These are phyloP conservation scores for Caenorhabditis auriculariae DNA, from an alignment of 2,888 invertebrate species.

Conservation along the genomic window DNA sequence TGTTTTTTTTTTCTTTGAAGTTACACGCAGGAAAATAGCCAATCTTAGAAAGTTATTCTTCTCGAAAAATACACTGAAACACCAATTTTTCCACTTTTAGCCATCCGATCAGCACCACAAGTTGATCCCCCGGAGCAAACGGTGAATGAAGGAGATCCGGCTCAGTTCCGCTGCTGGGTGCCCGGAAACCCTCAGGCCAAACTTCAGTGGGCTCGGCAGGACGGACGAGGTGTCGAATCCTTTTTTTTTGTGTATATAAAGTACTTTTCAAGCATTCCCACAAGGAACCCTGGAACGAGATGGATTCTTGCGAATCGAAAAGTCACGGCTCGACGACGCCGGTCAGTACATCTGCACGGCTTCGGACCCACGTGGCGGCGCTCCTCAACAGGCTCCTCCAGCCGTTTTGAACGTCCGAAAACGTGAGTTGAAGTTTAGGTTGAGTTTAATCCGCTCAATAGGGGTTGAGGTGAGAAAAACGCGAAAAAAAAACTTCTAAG, in stretches of 20 bases:
- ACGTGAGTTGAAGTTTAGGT: conserved; percentile 13
- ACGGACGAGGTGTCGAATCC: conserved; percentile 22
- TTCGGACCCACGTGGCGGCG: conserved; percentile 65
- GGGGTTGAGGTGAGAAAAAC: too few species aligned
- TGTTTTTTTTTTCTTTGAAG: too few species aligned
- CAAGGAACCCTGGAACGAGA: conserved; percentile 68
- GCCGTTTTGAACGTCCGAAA: conserved; percentile 64
- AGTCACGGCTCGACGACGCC: conserved; percentile 74
- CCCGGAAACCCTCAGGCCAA: conserved; percentile 71
- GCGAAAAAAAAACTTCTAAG: too few species aligned
- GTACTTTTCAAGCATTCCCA: conserved; percentile 64
- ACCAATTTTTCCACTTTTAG: not conserved
- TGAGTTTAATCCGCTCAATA: too few species aligned
- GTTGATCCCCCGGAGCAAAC: conserved; percentile 71
- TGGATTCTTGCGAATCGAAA: conserved; percentile 78
- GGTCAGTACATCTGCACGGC: conserved; percentile 84
- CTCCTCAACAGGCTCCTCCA: conserved; percentile 66
- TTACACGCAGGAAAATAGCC: too few species aligned
- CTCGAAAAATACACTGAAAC: too few species aligned
- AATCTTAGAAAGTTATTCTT: too few species aligned
- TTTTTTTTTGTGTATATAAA: not conserved
- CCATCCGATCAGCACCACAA: conserved; percentile 49
- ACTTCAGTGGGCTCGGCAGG: conserved; percentile 70
- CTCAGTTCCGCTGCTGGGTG: conserved; percentile 74
- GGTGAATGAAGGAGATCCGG: conserved; percentile 73